Conservation (phyloP, 2,113 vertebrate genomes). For the Limnothrissa miodon region DNA sequence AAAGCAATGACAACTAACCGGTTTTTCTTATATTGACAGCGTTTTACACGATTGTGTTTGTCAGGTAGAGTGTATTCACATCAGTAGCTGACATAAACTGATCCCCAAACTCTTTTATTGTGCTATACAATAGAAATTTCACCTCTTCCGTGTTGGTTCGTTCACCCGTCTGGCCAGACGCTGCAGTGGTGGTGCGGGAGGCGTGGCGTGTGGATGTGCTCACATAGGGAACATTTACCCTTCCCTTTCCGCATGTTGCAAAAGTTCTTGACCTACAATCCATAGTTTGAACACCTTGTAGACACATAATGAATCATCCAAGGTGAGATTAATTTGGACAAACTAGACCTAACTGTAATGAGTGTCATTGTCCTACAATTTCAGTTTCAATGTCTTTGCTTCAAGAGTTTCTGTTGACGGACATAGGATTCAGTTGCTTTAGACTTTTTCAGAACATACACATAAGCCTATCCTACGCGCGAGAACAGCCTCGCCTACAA, state of each 20-base stretch:
- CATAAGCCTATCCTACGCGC: too few species aligned
- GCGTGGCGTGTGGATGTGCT: not conserved
- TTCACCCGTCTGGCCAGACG: not conserved
- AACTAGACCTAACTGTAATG: not conserved
- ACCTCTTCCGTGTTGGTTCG: slow-evolving; percentile 11
- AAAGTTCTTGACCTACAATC: not conserved
- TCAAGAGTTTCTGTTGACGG: not conserved
- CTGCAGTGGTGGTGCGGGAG: slow-evolving; percentile 16
- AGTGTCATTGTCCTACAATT: not conserved
- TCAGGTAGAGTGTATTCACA: not conserved
- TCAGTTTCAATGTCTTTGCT: not conserved
- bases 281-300: too few species aligned
- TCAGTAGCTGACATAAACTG: not conserved
- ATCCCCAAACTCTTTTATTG: not conserved
- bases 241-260: not conserved
- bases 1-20: not conserved
- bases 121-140: not conserved
- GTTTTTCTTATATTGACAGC: not conserved
- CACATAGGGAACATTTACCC: slow-evolving; percentile 9
- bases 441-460: too few species aligned
- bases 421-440: not conserved
- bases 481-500: too few species aligned
- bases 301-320: not conserved
- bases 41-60: not conserved
- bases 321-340: not conserved